Percentiles rank a stretch among this genome's conserved stretches.
Conservation (phyloP, 2,888 invertebrate genomes). For the Anthoptus insignis region DNA sequence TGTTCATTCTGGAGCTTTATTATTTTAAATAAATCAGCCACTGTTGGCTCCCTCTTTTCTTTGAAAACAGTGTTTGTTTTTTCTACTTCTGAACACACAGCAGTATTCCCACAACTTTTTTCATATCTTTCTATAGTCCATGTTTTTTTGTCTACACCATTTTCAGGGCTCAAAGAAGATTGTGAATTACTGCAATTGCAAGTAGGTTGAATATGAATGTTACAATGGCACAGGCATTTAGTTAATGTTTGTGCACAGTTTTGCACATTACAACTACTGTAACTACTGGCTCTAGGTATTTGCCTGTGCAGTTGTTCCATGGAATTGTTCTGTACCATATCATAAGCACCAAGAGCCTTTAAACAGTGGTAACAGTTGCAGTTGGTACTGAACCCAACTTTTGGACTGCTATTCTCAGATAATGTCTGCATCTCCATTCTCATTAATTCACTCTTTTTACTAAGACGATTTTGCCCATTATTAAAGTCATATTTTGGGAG, state of each 20-base stretch:
- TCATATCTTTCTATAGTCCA: slow-evolving; percentile 74
- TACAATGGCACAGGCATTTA: slow-evolving; percentile 40
- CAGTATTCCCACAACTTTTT: slow-evolving; percentile 55
- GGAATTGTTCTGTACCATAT: slow-evolving; percentile 1
- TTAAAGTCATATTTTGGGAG: slow-evolving; percentile 58
- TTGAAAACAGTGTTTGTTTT: slow-evolving; percentile 64
- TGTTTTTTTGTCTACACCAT: slow-evolving; percentile 72
- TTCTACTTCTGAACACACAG: slow-evolving; percentile 62
- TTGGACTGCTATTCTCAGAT: slow-evolving; percentile 50
- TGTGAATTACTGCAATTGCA: slow-evolving; percentile 50
- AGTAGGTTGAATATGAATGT: slow-evolving; percentile 31
- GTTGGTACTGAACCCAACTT: slow-evolving; percentile 42
- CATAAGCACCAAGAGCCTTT: slow-evolving; percentile 41
- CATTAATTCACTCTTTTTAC: slow-evolving; percentile 61
- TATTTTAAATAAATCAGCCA: slow-evolving; percentile 88
- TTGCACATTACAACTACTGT: slow-evolving; percentile 38
- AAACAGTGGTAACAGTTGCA: slow-evolving; percentile 71
- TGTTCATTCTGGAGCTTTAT: slow-evolving; percentile 90
- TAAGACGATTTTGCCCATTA: slow-evolving; percentile 69
- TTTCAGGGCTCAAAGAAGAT: slow-evolving; percentile 49
- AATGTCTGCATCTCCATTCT: slow-evolving; percentile 45
- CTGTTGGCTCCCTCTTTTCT: slow-evolving; percentile 83
- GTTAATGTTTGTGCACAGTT: slow-evolving; percentile 32
- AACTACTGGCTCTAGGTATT: slow-evolving; percentile 4
- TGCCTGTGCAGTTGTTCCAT: slow-evolving; percentile 6